Conservation (phyloP, 2,113 vertebrate genomes). For the Paramisgurnus dabryanus region DNA sequence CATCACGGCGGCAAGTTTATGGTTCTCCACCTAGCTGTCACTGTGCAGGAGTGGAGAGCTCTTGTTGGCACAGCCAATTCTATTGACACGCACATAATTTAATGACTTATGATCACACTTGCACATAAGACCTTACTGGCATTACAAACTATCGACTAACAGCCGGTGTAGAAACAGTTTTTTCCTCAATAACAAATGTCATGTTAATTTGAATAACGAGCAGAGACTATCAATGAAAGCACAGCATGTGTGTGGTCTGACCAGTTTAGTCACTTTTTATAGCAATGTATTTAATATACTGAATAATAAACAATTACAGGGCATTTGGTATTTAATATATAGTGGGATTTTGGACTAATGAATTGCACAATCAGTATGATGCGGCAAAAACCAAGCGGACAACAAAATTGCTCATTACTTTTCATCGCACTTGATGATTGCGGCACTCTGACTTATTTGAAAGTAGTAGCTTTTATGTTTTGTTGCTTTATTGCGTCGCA, state of each 20-base stretch:
- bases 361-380: no score
- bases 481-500: no score
- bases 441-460: no score
- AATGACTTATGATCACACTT: neutral
- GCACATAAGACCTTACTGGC: neutral
- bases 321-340: neutral
- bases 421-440: no score
- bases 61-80: constrained; percentile 25
- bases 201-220: neutral
- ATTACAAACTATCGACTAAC: neutral
- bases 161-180: no score
- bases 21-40: constrained; percentile 14
- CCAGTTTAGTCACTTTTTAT: constrained; percentile 17
- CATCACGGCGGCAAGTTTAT: constrained; percentile 35
- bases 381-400: no score
- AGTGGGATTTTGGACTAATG: no score
- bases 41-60: constrained; percentile 16
- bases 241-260: constrained; percentile 5
- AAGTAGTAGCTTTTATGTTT: no score
- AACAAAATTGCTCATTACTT: no score
- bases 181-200: neutral
- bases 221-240: neutral
- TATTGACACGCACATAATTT: constrained; percentile 14
- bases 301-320: neutral
- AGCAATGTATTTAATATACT: no score